phyloP scores from a whole-genome alignment of 2,888 invertebrate genomes.

The Theodoxus fluviatilis region DNA sequence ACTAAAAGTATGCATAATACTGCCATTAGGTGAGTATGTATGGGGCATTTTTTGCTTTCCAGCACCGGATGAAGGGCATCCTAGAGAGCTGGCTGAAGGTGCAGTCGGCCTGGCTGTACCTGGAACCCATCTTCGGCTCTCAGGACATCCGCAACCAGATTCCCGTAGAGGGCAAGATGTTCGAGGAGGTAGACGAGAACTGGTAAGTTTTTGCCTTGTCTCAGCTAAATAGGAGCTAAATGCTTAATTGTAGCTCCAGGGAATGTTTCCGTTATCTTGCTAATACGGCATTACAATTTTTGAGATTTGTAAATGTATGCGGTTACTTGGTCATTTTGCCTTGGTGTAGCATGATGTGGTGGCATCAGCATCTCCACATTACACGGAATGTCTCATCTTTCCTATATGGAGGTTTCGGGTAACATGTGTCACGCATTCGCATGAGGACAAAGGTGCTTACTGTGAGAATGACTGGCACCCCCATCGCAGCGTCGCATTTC shows the following conservation, averaged over 20 bases:
- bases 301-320: neutral
- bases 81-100: slow-evolving; percentile 64
- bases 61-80: slow-evolving; percentile 63
- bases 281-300: neutral
- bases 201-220: slow-evolving; percentile 59
- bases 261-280: neutral
- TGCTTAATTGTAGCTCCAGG: neutral
- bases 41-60: slow-evolving; percentile 29
- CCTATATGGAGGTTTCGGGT: too few species aligned
- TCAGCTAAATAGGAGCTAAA: too few species aligned
- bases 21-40: too few species aligned
- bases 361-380: neutral
- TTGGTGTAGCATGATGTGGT: neutral
- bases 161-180: slow-evolving; percentile 64
- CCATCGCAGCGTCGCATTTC: too few species aligned
- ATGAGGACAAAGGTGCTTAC: too few species aligned
- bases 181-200: slow-evolving; percentile 62
- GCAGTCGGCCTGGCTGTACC: slow-evolving; percentile 64
- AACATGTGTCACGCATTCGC: too few species aligned
- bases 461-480: too few species aligned
- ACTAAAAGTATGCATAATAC: too few species aligned
- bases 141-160: slow-evolving; percentile 65
- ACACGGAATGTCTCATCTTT: too few species aligned
- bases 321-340: neutral
- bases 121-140: slow-evolving; percentile 65